Evolutionary conservation across 2,888 invertebrate genomes (phyloP).

Genomic region (Campopleginae sp.): DNA sequence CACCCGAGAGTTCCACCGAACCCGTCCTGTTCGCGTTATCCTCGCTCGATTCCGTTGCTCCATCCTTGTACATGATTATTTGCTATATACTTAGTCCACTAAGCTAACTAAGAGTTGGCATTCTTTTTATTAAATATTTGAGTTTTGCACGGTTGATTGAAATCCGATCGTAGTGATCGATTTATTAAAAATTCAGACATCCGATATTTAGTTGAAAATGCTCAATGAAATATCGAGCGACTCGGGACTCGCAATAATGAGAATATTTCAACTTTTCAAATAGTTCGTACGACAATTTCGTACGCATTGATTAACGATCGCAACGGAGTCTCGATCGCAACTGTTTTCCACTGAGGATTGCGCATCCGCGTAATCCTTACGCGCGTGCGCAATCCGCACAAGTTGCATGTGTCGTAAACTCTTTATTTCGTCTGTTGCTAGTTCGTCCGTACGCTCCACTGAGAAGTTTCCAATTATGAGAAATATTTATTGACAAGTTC

Average conservation of each 20-base stretch:
- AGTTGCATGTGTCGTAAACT: neutral
- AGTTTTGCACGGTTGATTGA: constrained; percentile 16
- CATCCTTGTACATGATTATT: neutral
- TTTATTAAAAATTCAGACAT: neutral
- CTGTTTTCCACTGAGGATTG: neutral
- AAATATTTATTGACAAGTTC: neutral
- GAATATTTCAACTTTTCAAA: neutral
- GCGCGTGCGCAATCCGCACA: neutral
- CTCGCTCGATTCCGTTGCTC: neutral
- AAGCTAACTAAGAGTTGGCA: neutral
- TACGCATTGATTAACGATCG: neutral
- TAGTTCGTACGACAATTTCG: neutral
- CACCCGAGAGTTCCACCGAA: neutral
- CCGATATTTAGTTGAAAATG: neutral
- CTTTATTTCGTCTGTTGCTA: constrained; percentile 8
- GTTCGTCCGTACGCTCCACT: constrained; percentile 2
- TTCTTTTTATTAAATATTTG: neutral
- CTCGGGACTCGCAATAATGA: neutral
- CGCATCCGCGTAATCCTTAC: neutral
- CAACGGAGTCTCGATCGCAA: neutral
- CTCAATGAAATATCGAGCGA: neutral
- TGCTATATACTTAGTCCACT: constrained; percentile 7
- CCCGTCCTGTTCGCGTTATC: neutral
- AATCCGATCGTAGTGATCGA: neutral
- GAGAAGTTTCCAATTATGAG: neutral